Evolutionary conservation across 2,888 invertebrate species (phyloP), one percentile per base, ranked within the genome.

Genomic region (Perdita meconis): DNA sequence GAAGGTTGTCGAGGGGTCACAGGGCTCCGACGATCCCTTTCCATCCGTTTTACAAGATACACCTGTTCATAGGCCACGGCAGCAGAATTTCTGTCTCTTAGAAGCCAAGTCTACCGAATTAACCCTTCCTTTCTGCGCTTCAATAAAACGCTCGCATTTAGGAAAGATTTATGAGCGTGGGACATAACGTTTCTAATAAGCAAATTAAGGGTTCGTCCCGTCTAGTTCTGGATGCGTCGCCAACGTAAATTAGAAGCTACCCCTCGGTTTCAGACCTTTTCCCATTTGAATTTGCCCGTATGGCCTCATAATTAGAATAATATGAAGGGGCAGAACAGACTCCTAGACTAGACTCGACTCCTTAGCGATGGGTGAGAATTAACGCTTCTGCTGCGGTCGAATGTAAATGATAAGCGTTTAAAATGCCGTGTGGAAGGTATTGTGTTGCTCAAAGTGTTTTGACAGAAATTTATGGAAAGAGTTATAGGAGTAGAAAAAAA

Each of bases 11-110:
- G n/a, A 61, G 30, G 56, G 69, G 61, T 69, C 74, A 68, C 64
- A 67, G 67, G 60, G 61, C 34, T 38, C 13, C 51, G 50, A 51
- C 59, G 59, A 74, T 55, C 59, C 66, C 59, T 26, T 38, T 40
- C 40, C 36, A 50, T 61, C 60, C 57, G 40, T 30, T 60, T 44
- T 51, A 40, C 50, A 55, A 40, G 65, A 53, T 72, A 65, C 80
- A 81, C 81, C 80, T 81, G 81, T 80, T 68, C 30, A 10, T 8
- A 19, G 47, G 47, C 47, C 47, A 13, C 30, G 38, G 42, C 13
- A 16, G 55, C 51, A 36, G 56, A 36, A 42, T 34, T 42, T 55
- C 51, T 38, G 50, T 40, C 50, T 26, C 63, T 74, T 59, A 12
- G 34, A 63, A 74, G 38, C 16, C 38, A 42, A 68, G 19, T 38